Conservation (phyloP, 2,888 invertebrate genomes). For the Dryococelus australis region DNA sequence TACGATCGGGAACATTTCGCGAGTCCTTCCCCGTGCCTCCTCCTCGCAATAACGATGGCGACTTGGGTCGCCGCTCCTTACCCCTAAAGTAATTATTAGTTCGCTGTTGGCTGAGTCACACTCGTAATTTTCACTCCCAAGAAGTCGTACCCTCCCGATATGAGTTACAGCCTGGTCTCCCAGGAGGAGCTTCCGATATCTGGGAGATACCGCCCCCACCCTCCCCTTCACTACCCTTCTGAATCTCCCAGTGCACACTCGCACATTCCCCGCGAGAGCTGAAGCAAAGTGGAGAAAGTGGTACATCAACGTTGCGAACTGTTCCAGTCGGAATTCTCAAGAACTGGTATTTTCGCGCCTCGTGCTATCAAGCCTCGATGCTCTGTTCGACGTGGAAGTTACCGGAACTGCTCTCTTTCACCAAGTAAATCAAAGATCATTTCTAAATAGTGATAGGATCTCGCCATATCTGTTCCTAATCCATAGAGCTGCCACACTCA, state of each 20-base stretch:
- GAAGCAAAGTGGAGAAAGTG: not conserved
- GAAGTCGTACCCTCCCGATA: not conserved
- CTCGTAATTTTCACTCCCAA: constrained; percentile 1
- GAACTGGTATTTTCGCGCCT: too few relatives aligned
- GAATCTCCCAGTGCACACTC: not conserved
- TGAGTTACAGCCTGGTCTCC: not conserved
- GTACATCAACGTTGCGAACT: not conserved
- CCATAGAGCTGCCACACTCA: too few relatives aligned
- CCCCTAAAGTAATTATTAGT: constrained; percentile 44
- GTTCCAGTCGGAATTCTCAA: too few relatives aligned
- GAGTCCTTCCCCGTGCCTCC: not conserved
- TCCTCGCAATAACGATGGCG: not conserved
- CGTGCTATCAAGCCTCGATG: too few relatives aligned
- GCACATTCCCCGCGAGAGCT: not conserved
- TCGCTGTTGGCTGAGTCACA: constrained; percentile 21
- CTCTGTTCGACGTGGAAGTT: too few relatives aligned
- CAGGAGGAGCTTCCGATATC: not conserved
- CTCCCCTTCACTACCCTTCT: not conserved
- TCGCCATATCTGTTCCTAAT: too few relatives aligned
- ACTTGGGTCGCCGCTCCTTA: constrained; percentile 30
- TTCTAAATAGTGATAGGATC: too few relatives aligned
- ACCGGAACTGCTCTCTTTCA: too few relatives aligned
- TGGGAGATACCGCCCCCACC: not conserved
- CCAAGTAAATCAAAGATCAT: too few relatives aligned
- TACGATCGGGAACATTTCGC: not conserved